phyloP scores from a whole-genome alignment of 2,113 vertebrate genomes.

The Nothoprocta pentlandii region DNA sequence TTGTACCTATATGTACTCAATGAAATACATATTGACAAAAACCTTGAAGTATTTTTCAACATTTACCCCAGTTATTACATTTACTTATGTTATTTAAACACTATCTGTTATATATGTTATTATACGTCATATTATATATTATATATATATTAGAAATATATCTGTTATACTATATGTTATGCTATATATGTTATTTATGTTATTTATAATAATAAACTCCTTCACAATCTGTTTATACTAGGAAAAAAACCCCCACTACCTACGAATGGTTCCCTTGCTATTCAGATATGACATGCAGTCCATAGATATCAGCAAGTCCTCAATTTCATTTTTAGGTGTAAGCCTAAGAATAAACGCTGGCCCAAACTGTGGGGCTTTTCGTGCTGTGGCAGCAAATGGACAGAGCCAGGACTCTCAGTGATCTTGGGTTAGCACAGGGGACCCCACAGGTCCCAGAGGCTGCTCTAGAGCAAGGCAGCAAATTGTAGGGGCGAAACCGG shows the following conservation, averaged over 20 bases:
- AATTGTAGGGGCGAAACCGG: rapidly evolving
- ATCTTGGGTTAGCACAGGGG: background rate
- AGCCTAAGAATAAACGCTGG: background rate
- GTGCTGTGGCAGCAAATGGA: background rate
- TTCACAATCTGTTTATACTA: background rate
- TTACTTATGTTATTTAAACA: no score
- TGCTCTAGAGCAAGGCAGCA: background rate
- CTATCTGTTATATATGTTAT: no score
- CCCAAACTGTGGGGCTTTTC: background rate
- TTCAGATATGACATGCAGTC: background rate
- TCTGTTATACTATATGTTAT: no score
- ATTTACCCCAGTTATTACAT: background rate
- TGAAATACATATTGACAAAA: background rate
- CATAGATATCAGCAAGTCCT: background rate
- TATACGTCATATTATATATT: no score
- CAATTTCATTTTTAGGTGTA: background rate
- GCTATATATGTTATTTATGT: no score
- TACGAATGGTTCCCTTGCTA: no score
- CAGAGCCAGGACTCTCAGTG: rapidly evolving
- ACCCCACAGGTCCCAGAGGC: background rate
- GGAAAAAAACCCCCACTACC: background rate
- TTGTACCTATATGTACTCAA: background rate
- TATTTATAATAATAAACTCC: no score
- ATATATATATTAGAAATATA: no score
- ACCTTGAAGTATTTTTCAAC: background rate